Base-by-base conservation (phyloP, 1,140 invertebrate genomes). In the Elysia chlorotica region DNA sequence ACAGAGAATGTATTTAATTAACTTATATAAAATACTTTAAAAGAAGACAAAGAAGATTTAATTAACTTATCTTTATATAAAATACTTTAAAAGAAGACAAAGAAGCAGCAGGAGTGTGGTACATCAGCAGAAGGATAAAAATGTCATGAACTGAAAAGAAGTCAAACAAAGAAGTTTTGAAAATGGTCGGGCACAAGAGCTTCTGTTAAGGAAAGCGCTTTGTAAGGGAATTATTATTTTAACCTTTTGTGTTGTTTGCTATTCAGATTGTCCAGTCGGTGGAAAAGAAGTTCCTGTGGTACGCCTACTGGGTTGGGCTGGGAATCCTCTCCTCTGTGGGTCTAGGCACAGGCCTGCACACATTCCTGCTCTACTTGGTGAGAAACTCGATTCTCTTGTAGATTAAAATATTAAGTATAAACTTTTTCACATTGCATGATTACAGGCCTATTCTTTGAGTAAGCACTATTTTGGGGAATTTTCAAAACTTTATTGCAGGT, bases 251-350 rank as follows among this genome's bases (percentile, higher is more conserved):
- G 84, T 65, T 28, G 30, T 77, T 70, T 77, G 38, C 57, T 76
- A 81, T 82, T 62, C 82, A 88, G 88, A 82, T 82, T 78, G 83
- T 89, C 31, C 72, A 77, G 62, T 75, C 69, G 62, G 73, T 88
- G 36, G 85, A 88, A 74, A 90, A 88, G 79, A 83, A 87, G 74
- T 74, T 90, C 30, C 74, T 90, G 37, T 97, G 95, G 93, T 95
- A 92, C 89, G 81, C 91, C 10, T 99, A 98, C 89, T 99, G 98
- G 98, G 89, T 97, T 74, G 93, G 96, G 17, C 90, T 99, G 61
- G 98, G 98, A 37, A 93, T 99, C 25, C 90, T 99, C 65, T 99
- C 97, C 30, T 99, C 96, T 14, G 96, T 99, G 59, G 98, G 98
- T 1, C 89, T 99, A 36, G 98, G 98, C 19, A 99, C 97, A 0